Evolutionary conservation across 2,888 invertebrate genomes (phyloP).

Genomic region (Chloroclystis v-ata): DNA sequence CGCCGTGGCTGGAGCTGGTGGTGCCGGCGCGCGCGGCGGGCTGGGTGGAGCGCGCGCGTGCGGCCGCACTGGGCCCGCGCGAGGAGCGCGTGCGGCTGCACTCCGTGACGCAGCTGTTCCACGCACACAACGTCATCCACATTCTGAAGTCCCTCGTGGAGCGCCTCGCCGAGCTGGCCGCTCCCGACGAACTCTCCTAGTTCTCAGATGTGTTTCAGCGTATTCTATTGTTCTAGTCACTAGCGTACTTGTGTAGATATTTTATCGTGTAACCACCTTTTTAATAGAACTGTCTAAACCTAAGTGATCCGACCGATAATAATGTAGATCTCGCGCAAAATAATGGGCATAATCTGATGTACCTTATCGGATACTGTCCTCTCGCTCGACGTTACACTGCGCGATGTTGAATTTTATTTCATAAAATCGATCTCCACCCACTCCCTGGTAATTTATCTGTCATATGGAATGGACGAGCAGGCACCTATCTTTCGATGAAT

Average conservation of each 20-base stretch:
- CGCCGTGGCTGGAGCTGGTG: conserved; percentile 43
- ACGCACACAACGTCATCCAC: conserved; percentile 43
- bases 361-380: too few species aligned
- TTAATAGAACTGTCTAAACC: too few species aligned
- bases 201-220: neutral
- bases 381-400: too few species aligned
- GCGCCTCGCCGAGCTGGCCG: conserved; percentile 21
- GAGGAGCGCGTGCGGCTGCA: conserved; percentile 44
- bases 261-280: neutral
- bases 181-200: neutral
- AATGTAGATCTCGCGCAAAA: too few species aligned
- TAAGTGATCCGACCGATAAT: too few species aligned
- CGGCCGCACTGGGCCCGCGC: conserved; percentile 36
- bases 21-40: conserved; percentile 40
- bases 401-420: too few species aligned
- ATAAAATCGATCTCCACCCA: too few species aligned
- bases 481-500: too few species aligned
- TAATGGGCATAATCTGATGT: too few species aligned
- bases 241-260: neutral
- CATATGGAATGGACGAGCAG: too few species aligned
- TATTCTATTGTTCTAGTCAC: conserved; percentile 15
- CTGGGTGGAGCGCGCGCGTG: conserved; percentile 43
- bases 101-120: conserved; percentile 46
- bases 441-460: too few species aligned
- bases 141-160: conserved; percentile 43